Evolutionary conservation across 2,797 vertebrate species (phyloP), one percentile per base, ranked within the genome.

Genomic region (Hydrocynus forskahlii): DNA sequence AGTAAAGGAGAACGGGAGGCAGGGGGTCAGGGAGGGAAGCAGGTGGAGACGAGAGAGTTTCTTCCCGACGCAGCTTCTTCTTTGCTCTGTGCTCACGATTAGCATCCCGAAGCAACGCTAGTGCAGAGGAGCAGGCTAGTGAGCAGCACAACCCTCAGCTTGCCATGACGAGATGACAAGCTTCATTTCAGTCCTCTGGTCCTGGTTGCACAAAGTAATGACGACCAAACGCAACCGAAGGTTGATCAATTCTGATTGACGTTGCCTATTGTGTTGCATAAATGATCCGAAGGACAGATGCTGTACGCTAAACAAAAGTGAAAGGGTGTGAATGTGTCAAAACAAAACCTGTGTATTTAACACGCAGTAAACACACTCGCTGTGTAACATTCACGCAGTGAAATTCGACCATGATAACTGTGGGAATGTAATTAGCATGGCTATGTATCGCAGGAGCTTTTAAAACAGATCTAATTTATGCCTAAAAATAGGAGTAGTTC

Each of bases 161-260:
- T 76, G 60, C 80, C 35, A 75, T 60, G 38, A 60, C 1, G 23
- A 59, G 64, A 62, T 69, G 64, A 70, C 54, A 54, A 54, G 29
- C 43, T 76, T 60, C 57, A 68, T 75, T 40, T 74, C 70, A 78
- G 21, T 54, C 55, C 66, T 63, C 79, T 67, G 81, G 74, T 85
- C 83, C 90, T 94, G 92, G 89, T 93, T 94, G 91, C 92, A 93
- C 92, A 93, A 93, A 93, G 88, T 83, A 89, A 88, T 90, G 81
- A 19, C 5, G 38, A 17, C 84, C 75, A 76, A 12, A 72, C 43
- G 66, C 13, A 43, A 9, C 68, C 75, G 69, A 38, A 75, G 81
- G 78, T 52, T 48, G 79, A 54, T 88, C 86, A 19, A 55, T 55
- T 73, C 21, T 66, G 71, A 74, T 63, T 91, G 83, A 86, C 88